These are phyloP conservation scores for Caenorhabditis sp. DNA, from an alignment of 2,888 invertebrate species.

Conservation along the genomic window DNA sequence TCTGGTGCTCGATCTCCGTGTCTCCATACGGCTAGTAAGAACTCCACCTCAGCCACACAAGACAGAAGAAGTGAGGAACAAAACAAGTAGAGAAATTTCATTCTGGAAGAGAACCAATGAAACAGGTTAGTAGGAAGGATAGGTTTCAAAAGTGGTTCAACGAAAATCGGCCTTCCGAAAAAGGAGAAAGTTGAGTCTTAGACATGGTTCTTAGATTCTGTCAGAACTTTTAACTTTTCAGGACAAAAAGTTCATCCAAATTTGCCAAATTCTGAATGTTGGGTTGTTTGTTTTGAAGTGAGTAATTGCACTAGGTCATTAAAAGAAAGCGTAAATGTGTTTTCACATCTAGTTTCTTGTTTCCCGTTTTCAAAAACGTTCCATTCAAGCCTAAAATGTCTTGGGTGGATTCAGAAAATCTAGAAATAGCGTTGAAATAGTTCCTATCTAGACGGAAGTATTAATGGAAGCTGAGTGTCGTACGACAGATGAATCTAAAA, in stretches of 20 bases:
- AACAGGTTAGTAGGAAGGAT: neutral
- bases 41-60: constrained; percentile 66
- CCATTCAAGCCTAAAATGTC: too few relatives aligned
- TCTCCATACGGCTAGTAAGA: constrained; percentile 87
- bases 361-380: too few relatives aligned
- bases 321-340: too few relatives aligned
- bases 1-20: constrained; percentile 94
- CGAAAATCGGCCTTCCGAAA: neutral
- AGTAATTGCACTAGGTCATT: too few relatives aligned
- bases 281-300: too few relatives aligned
- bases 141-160: neutral
- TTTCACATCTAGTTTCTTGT: too few relatives aligned
- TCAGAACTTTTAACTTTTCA: neutral
- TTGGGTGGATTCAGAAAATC: too few relatives aligned
- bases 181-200: neutral
- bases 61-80: constrained; percentile 38
- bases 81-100: constrained; percentile 58
- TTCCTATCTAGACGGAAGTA: too few relatives aligned
- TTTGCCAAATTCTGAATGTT: too few relatives aligned
- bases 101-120: constrained; percentile 45
- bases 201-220: neutral
- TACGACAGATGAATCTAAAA: neutral
- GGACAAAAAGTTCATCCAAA: neutral
- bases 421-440: too few relatives aligned
- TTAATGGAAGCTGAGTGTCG: neutral